These are phyloP conservation scores for Parazoanthus darwini DNA, from an alignment of 92 coral and sea anemone genomes.

Conservation along the genomic window DNA sequence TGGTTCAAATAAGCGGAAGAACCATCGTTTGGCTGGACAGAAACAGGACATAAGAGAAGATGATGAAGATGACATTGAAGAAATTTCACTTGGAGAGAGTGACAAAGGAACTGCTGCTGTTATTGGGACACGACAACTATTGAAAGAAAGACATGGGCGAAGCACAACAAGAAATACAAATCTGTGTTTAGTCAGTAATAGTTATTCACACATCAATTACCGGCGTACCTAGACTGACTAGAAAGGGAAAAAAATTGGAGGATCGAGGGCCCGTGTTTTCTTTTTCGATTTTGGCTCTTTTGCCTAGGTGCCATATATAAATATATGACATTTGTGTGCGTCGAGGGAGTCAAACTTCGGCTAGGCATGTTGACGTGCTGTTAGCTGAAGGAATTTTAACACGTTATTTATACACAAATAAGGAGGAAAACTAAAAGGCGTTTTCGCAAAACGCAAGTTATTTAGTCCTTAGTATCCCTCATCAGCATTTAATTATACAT, in stretches of 20 bases:
- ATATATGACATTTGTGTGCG: no score
- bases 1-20: constrained; percentile 19
- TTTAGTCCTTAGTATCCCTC: no score
- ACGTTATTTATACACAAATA: no score
- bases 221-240: not conserved
- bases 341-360: no score
- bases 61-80: constrained; percentile 33
- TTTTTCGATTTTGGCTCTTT: no score
- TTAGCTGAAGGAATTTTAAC: no score
- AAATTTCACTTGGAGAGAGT: constrained; percentile 36
- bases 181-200: constrained; percentile 37
- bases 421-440: no score
- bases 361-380: no score
- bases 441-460: no score
- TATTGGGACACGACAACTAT: not conserved
- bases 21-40: constrained; percentile 21
- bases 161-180: constrained; percentile 32
- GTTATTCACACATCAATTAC: not conserved
- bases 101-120: not conserved
- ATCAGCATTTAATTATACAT: no score
- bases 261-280: not conserved
- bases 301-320: no score
- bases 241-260: not conserved
- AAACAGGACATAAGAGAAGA: not conserved
- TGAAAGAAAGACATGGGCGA: constrained; percentile 58